phyloP scores from a whole-genome alignment of 2,113 vertebrate genomes.

The Engystomops pustulosus region DNA sequence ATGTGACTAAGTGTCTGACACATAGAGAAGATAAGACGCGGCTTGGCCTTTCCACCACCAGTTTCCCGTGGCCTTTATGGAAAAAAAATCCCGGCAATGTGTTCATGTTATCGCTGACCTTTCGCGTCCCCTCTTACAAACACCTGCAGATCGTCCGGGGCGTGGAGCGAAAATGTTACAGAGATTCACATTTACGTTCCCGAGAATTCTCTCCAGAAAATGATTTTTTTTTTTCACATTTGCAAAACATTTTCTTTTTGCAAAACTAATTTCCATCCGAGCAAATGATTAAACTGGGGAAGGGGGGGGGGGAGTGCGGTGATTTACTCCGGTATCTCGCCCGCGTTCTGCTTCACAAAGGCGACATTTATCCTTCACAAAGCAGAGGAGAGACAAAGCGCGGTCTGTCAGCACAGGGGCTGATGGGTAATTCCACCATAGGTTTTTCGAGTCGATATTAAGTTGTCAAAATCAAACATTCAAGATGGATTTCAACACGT shows the following conservation, averaged over 20 bases:
- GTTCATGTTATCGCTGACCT: conserved; percentile 21
- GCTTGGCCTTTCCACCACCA: conserved; percentile 38
- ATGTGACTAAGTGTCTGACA: conserved; percentile 22
- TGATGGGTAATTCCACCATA: conserved; percentile 19
- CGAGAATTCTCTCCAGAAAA: not conserved
- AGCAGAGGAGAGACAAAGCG: conserved; percentile 25
- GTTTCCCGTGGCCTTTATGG: conserved; percentile 27
- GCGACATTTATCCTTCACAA: conserved; percentile 17
- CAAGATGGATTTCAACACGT: conserved; percentile 49
- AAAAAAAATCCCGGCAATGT: not conserved
- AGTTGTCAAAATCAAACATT: conserved; percentile 50
- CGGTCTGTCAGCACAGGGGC: not conserved
- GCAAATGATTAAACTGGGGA: conserved; percentile 7
- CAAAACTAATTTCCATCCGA: not conserved
- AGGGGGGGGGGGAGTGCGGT: not conserved
- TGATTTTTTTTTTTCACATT: not conserved
- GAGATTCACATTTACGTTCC: conserved; percentile 26
- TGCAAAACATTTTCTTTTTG: not conserved
- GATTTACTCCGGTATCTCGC: not conserved
- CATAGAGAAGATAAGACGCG: conserved; percentile 15
- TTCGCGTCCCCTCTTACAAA: conserved; percentile 13
- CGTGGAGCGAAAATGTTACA: not conserved
- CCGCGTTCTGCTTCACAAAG: not conserved
- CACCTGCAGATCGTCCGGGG: not conserved
- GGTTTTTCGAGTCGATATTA: conserved; percentile 46